Evolutionary conservation across 2,797 vertebrate species (phyloP), one percentile per base, ranked within the genome.

Genomic region (Cynodonichthys magdalenae): DNA sequence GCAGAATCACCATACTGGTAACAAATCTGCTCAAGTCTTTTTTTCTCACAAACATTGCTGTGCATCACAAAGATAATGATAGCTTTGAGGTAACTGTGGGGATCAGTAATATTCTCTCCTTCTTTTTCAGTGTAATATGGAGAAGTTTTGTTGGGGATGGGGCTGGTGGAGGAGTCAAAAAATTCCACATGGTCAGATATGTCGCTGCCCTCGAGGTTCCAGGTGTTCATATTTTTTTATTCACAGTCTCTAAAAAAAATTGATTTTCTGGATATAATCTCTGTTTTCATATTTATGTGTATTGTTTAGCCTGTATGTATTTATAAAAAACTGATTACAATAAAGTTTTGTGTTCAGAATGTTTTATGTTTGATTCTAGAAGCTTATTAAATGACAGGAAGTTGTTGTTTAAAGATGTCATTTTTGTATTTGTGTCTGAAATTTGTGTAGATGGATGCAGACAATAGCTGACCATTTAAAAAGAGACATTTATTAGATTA

Each of bases 1-100:
- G 91, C 18, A 86, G 92, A 69, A 72, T 91, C 83, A 91, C 82
- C 0, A 15, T 92, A 53, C 71, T 92, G 90, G 92, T 93, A 90
- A 58, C 24, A 24, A 29, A 36, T 51, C 36, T 10, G 6, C 24
- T 41, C 8, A 2, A 34, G 34, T 2, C 34, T n/a, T n/a, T 9
- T 10, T 34, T 34, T 17, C 27, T 3, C 12, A 10, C 11, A 46
- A 18, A 20, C 24, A 17, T 14, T 46, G 10, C 6, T 15, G 24
- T 28, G 18, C 6, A 27, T 27, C 46, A 31, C 5, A n/a, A n/a
- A n/a, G n/a, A n/a, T n/a, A n/a, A n/a, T 4, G 28, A 53, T 34
- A 34, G 10, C 17, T 52, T 18, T 31, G 17, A 2, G 11, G n/a
- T 15, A 45, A 57, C 24, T 48, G 28, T 9, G 20, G 7, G n/a